Conservation (phyloP, 1,140 invertebrate genomes). For the Cherax quadricarinatus region DNA sequence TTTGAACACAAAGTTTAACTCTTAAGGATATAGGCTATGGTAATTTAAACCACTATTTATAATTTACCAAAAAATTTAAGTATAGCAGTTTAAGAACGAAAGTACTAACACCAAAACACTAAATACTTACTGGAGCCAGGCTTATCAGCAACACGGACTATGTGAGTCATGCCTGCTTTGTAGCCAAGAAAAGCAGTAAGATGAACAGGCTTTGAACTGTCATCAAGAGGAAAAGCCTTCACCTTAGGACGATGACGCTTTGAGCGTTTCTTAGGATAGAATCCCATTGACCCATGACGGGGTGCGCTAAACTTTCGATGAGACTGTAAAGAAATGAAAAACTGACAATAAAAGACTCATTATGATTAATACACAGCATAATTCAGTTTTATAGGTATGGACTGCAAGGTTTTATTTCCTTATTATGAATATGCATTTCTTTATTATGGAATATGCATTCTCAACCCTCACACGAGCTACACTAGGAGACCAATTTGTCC, state of each 20-base stretch:
- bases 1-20: too few species aligned
- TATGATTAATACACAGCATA: background rate
- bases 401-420: background rate
- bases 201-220: constrained; percentile 96
- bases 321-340: constrained; percentile 85
- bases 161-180: constrained; percentile 99
- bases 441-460: background rate
- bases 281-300: constrained; percentile 99
- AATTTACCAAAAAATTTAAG: too few species aligned
- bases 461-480: background rate
- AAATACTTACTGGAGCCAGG: constrained; percentile 96
- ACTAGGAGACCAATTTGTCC: background rate
- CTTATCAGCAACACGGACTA: constrained; percentile 98
- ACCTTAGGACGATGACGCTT: constrained; percentile 97
- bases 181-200: constrained; percentile 98
- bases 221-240: constrained; percentile 99
- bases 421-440: background rate
- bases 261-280: constrained; percentile 98
- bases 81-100: too few species aligned
- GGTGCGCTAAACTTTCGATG: constrained; percentile 99
- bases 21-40: too few species aligned
- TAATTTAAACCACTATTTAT: too few species aligned
- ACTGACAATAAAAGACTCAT: background rate
- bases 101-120: too few species aligned
- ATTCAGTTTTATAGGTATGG: background rate